Base-by-base conservation (phyloP, 2,888 invertebrate species). In the Hemaris fuciformis region DNA sequence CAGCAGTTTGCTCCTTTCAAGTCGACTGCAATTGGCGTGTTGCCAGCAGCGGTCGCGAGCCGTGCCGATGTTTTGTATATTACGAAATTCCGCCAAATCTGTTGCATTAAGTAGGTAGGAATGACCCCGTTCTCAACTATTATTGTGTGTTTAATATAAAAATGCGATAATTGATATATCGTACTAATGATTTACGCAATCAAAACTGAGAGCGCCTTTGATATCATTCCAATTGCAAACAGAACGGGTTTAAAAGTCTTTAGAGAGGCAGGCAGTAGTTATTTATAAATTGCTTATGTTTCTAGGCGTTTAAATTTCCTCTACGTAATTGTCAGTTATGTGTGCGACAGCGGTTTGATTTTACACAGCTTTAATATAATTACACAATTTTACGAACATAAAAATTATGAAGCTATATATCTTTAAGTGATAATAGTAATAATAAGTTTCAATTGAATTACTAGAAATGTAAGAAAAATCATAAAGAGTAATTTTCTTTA, bases 31-130 rank as follows among this genome's bases (percentile, higher is more conserved):
- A 73, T 79, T 89, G 91, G 91, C 89, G 74, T 63, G 43, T 59
- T 45, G 77, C 91, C 91, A 89, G 80, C 67, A 68, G 65, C 74
- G 65, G 78, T 72, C 76, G 72, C 77, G 66, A 65, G 78, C 72
- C 76, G 73, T 77, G 64, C 66, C 79, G 75, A 75, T 80, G 86
- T 85, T 87, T 88, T 87, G 86, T 87, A 82, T 88, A 85, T 91
- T 90, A 89, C 89, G 89, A 90, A 89, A 91, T 91, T 89, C 84
- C 85, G 82, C 81, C 89, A 88, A 90, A 89, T 86, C 85, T 83
- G 88, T 87, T 90, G 88, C 90, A 87, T 63, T 64, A 64, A 66
- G 84, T 84, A 80, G 73, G 71, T 68, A 74, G 70, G 76, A 75
- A 72, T 85, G 91, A 84, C 91, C 91, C 81, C 83, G 82, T 87